Evolutionary conservation across 2,113 vertebrate species (phyloP).

Genomic region (Pseudopodoces humilis): DNA sequence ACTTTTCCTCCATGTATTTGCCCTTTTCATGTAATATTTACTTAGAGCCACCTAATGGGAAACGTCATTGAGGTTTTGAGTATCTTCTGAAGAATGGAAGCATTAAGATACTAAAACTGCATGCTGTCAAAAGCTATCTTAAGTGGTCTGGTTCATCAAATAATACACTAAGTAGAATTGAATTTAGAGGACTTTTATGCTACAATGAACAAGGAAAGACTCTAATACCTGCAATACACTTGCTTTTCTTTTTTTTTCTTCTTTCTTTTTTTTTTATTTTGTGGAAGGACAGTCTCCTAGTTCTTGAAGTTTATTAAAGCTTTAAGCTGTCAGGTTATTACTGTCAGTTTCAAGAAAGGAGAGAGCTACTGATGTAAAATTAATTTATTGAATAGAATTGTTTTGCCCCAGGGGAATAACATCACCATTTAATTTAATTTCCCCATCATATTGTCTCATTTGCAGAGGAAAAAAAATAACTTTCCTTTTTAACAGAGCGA

Average conservation of each 20-base stretch:
- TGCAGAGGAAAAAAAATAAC: constrained; percentile 73
- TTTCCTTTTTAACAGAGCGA: constrained; percentile 72
- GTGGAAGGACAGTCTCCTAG: constrained; percentile 47
- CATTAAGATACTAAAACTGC: constrained; percentile 65
- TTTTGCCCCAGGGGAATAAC: constrained; percentile 82
- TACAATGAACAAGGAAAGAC: constrained; percentile 59
- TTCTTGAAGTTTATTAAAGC: constrained; percentile 82
- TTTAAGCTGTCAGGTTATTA: constrained; percentile 83
- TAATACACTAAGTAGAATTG: constrained; percentile 69
- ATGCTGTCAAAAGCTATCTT: constrained; percentile 72
- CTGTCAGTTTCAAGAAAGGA: constrained; percentile 79
- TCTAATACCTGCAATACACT: constrained; percentile 59
- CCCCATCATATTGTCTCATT: constrained; percentile 82
- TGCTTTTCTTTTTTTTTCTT: neutral
- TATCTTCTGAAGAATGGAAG: constrained; percentile 64
- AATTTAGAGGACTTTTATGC: constrained; percentile 69
- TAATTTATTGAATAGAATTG: constrained; percentile 85
- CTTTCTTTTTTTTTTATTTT: neutral
- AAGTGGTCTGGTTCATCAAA: constrained; percentile 68
- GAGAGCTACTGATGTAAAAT: constrained; percentile 82
- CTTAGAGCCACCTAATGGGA: constrained; percentile 66
- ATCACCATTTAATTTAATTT: constrained; percentile 86
- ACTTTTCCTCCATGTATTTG: constrained; percentile 50
- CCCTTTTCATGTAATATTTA: constrained; percentile 71
- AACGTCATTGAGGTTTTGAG: constrained; percentile 70